phyloP scores from a whole-genome alignment of 2,797 vertebrate genomes.

The Sebastes trivittatus region DNA sequence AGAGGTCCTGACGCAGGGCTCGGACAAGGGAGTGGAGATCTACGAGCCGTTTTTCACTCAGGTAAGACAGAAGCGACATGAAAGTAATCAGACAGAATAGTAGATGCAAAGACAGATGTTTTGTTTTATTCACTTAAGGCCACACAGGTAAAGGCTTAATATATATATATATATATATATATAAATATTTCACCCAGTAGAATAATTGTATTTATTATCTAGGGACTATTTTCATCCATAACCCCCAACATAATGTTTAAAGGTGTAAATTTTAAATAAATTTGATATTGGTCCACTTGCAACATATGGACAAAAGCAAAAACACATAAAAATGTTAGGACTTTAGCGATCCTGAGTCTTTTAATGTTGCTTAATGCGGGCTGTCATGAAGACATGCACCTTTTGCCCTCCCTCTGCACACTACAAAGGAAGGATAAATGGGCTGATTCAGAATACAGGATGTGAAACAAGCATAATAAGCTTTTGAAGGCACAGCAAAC shows the following conservation, averaged over 20 bases:
- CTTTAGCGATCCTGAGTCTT: neutral
- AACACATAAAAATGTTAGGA: neutral
- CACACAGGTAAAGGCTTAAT: neutral
- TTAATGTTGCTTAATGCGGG: neutral
- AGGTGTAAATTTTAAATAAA: neutral
- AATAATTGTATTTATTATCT: neutral
- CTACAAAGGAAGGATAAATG: neutral
- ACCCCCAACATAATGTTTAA: neutral
- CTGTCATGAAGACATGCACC: neutral
- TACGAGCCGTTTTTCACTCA: conserved; percentile 99
- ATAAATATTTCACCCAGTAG: neutral
- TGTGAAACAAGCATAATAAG: conserved; percentile 4
- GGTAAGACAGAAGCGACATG: conserved; percentile 80
- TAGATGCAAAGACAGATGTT: neutral
- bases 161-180: neutral
- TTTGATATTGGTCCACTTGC: neutral
- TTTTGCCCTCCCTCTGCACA: neutral
- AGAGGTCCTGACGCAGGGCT: conserved; percentile 94
- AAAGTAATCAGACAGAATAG: neutral
- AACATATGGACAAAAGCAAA: neutral
- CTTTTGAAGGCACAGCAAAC: neutral
- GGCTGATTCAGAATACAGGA: neutral
- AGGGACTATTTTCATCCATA: neutral
- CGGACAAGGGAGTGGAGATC: conserved; percentile 98
- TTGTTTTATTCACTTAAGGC: neutral